A percentile compares a stretch with the other conserved stretches of the same genome.
Conservation (phyloP, 2,113 vertebrate genomes). For the Siniperca knerii region DNA sequence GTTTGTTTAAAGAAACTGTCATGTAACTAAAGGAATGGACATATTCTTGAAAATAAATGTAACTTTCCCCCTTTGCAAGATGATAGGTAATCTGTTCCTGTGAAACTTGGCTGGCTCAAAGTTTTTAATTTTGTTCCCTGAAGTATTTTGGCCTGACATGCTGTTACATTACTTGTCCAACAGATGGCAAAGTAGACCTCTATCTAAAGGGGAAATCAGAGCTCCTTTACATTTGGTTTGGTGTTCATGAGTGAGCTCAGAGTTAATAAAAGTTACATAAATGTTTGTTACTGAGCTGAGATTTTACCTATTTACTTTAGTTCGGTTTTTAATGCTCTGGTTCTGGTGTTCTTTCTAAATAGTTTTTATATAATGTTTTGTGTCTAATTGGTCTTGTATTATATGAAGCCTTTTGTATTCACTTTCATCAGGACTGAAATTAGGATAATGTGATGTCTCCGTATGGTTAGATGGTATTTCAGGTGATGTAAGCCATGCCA, state of each 20-base stretch:
- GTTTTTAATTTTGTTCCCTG: neutral
- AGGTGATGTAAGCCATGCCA: neutral
- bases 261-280: neutral
- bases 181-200: slow-evolving; percentile 30
- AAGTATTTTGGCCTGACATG: neutral
- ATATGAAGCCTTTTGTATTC: neutral
- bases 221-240: neutral
- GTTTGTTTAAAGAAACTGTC: neutral
- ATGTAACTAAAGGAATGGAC: too few species aligned
- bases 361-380: neutral
- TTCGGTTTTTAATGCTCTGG: neutral
- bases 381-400: neutral
- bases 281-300: too few species aligned
- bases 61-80: neutral
- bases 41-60: neutral
- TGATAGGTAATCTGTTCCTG: neutral
- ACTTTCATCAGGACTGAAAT: neutral
- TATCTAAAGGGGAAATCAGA: neutral
- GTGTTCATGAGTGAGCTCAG: neutral
- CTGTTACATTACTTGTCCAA: slow-evolving; percentile 23
- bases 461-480: too few species aligned
- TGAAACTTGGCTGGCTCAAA: neutral
- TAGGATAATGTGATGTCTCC: neutral
- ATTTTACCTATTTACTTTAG: neutral
- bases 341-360: neutral